Percentiles rank a stretch among this genome's conserved stretches.
Conservation (phyloP, 2,113 vertebrate species). For the Chloropsis cyanopogon region DNA sequence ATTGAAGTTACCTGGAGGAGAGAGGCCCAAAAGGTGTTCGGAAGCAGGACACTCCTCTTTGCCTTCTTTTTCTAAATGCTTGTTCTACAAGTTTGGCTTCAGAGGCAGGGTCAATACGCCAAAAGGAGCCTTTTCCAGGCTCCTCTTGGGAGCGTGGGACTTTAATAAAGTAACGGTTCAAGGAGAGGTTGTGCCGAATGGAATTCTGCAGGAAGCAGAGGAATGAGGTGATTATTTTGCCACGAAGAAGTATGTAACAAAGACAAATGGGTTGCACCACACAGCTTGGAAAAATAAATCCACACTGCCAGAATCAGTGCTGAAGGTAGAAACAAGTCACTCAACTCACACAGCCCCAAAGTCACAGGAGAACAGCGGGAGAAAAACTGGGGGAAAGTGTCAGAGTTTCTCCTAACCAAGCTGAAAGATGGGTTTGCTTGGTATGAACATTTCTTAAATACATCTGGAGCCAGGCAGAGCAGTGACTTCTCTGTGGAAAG, state of each 20-base stretch:
- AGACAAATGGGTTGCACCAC: neutral
- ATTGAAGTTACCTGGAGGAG: slow-evolving; percentile 85
- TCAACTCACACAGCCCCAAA: neutral
- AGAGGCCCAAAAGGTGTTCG: slow-evolving; percentile 96
- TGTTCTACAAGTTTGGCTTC: slow-evolving; percentile 96
- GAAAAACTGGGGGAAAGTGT: neutral
- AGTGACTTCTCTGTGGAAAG: neutral
- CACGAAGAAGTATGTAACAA: neutral
- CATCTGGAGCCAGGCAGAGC: neutral
- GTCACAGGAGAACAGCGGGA: neutral
- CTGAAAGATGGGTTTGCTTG: neutral
- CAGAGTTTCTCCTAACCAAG: neutral
- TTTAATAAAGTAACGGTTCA: slow-evolving; percentile 99
- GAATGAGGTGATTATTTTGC: neutral
- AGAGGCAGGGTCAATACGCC: slow-evolving; percentile 94
- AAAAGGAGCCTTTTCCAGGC: slow-evolving; percentile 96
- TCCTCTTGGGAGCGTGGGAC: slow-evolving; percentile 98
- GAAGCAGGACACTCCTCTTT: slow-evolving; percentile 95
- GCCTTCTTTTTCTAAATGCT: slow-evolving; percentile 94
- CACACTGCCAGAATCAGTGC: neutral
- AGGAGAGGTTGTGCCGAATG: slow-evolving; percentile 98
- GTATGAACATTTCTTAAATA: neutral
- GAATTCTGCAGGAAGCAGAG: slow-evolving; percentile 85
- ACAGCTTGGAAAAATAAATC: neutral
- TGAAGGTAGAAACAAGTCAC: neutral